phyloP scores from a whole-genome alignment of 2,888 invertebrate genomes.

The Cerastoderma edule region DNA sequence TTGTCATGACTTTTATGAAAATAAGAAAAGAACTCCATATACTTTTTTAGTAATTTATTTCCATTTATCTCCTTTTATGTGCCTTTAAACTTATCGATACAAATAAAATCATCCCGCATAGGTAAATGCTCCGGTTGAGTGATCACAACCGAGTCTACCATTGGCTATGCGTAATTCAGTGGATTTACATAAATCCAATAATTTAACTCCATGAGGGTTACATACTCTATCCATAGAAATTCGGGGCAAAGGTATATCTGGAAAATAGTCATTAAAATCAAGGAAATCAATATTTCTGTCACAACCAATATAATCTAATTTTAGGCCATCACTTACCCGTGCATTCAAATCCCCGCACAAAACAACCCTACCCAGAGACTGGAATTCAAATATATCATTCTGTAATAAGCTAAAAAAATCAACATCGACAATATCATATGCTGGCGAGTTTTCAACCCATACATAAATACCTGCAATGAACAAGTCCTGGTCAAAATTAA shows the following conservation, averaged over 20 bases:
- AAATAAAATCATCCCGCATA: too few species aligned
- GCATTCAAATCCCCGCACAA: conserved; percentile 28
- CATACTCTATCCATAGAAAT: conserved; percentile 21
- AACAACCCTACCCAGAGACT: conserved; percentile 1
- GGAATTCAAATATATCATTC: conserved; percentile 25
- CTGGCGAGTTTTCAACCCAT: conserved; percentile 31
- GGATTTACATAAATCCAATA: not conserved
- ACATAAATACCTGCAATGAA: conserved; percentile 24
- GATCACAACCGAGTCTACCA: not conserved
- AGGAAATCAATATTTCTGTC: conserved; percentile 14
- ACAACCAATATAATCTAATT: conserved; percentile 27
- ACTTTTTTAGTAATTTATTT: too few species aligned
- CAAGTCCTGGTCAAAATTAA: conserved; percentile 14
- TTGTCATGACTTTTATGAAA: too few species aligned
- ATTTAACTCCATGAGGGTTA: conserved; percentile 12
- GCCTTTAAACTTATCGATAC: too few species aligned
- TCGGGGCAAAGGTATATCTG: conserved; percentile 21
- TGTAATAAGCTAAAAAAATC: conserved; percentile 23
- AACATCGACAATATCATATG: conserved; percentile 17
- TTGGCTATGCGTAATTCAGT: not conserved
- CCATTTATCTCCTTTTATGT: too few species aligned
- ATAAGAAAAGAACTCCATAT: too few species aligned
- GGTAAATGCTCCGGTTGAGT: not conserved
- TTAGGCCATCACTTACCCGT: conserved; percentile 18
- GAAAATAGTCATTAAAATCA: conserved; percentile 23